Conservation (phyloP, 2,888 invertebrate genomes). For the Cacoxenus indagator region DNA sequence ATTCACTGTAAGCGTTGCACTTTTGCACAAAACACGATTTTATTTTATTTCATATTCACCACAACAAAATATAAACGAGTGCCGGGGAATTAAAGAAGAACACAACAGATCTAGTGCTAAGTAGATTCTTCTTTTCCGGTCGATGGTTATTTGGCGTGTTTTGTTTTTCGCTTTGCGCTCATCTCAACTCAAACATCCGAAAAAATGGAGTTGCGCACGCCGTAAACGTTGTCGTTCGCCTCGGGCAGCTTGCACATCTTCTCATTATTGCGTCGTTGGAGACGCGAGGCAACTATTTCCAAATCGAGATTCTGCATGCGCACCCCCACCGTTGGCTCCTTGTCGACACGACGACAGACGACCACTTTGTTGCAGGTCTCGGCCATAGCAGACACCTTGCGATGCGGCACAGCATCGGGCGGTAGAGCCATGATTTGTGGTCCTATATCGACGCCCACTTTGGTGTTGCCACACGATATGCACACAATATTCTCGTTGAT, state of each 20-base stretch:
- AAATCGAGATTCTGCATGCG: slow-evolving; percentile 55
- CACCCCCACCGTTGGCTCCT: slow-evolving; percentile 47
- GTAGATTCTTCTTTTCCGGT: too few species aligned
- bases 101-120: not conserved
- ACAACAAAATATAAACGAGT: not conserved
- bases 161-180: too few species aligned
- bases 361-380: slow-evolving; percentile 42
- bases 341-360: slow-evolving; percentile 46
- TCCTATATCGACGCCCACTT: slow-evolving; percentile 55
- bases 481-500: slow-evolving; percentile 56
- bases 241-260: slow-evolving; percentile 53
- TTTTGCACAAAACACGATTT: not conserved
- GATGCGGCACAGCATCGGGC: slow-evolving; percentile 34
- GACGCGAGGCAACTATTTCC: slow-evolving; percentile 38
- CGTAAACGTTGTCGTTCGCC: slow-evolving; percentile 52
- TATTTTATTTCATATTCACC: not conserved
- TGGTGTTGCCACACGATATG: slow-evolving; percentile 56
- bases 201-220: slow-evolving; percentile 44
- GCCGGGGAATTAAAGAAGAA: not conserved
- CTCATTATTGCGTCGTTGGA: slow-evolving; percentile 37
- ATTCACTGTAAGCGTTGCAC: too few species aligned
- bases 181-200: too few species aligned
- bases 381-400: not conserved
- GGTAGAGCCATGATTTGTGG: slow-evolving; percentile 36
- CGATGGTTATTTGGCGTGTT: too few species aligned